Percentiles rank a stretch among this genome's conserved stretches.
phyloP scores from a whole-genome alignment of 2,888 invertebrate genomes.

The Onthophagus sagittarius region DNA sequence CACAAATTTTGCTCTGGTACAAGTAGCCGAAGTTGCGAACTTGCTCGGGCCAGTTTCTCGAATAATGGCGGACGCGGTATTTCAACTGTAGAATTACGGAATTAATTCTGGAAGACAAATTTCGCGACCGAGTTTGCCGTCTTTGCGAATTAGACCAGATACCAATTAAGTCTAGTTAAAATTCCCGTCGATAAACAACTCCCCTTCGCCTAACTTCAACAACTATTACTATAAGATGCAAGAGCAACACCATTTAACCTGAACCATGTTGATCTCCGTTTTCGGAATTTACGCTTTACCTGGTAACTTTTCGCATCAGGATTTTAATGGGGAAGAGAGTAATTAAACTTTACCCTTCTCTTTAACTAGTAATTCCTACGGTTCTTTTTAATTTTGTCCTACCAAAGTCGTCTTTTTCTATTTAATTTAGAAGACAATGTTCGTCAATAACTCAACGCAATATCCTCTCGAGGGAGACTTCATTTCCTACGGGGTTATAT shows the following conservation, averaged over 20 bases:
- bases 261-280: neutral
- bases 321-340: neutral
- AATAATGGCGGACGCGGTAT: neutral
- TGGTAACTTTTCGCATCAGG: neutral
- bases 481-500: neutral
- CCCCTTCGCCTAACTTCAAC: neutral
- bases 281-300: neutral
- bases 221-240: neutral
- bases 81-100: neutral
- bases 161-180: neutral
- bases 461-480: neutral
- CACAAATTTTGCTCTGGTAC: neutral
- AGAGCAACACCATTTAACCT: neutral
- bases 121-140: neutral
- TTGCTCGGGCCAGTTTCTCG: neutral
- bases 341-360: neutral
- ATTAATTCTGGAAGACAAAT: neutral
- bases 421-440: neutral
- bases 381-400: neutral
- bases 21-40: neutral
- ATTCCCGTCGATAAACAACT: neutral
- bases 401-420: neutral
- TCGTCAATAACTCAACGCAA: neutral
- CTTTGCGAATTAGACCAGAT: neutral
- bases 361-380: neutral